A percentile compares a stretch with the other conserved stretches of the same genome.
Evolutionary conservation across 2,797 vertebrate species (phyloP).

Genomic region (Pelodytes ibericus): DNA sequence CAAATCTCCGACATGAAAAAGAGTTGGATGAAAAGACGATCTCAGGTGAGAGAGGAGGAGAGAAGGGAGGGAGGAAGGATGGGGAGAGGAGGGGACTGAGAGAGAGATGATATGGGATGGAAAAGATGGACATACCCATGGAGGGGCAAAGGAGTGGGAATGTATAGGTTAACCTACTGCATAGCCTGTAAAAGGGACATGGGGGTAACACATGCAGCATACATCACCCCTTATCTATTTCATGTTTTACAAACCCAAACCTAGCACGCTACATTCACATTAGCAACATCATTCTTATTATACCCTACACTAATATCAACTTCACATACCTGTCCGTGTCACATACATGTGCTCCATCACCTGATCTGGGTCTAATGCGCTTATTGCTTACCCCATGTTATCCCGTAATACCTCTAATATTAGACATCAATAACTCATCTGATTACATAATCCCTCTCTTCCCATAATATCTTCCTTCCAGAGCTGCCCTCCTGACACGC

Average conservation of each 20-base stretch:
- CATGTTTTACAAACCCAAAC: no score
- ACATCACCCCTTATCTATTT: no score
- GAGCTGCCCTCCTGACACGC: no score
- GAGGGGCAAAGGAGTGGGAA: conserved; percentile 10
- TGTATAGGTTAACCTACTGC: background rate
- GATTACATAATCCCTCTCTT: background rate
- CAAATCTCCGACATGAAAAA: conserved; percentile 47
- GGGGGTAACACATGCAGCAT: no score
- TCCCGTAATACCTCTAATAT: background rate
- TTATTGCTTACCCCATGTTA: background rate
- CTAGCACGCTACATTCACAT: no score
- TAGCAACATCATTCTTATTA: no score
- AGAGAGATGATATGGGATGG: conserved; percentile 15
- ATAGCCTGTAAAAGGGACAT: no score
- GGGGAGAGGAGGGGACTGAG: conserved; percentile 32
- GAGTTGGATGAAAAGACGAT: conserved; percentile 57
- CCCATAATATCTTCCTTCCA: background rate
- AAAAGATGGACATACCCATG: background rate
- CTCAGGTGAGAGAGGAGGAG: conserved; percentile 54
- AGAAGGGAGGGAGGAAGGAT: conserved; percentile 41
- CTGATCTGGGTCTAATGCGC: background rate
- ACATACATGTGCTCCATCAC: background rate
- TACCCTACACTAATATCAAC: background rate
- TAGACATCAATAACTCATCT: background rate
- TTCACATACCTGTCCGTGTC: background rate